phyloP scores from a whole-genome alignment of 2,797 vertebrate species.

The Chiroxiphia lanceolata region DNA sequence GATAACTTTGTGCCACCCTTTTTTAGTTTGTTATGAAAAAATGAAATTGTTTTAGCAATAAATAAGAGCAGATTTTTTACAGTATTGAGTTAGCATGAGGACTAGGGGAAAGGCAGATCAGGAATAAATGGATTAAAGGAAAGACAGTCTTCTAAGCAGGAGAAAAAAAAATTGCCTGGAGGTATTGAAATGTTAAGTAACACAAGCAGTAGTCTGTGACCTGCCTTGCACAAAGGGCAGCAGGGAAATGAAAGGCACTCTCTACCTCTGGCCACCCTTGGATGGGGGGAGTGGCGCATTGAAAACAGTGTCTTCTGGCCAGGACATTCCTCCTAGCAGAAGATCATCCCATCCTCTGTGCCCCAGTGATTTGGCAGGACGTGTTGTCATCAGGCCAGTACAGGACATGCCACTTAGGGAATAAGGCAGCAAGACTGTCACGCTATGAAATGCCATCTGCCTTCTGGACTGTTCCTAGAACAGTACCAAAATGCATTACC shows the following conservation, averaged over 20 bases:
- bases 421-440: neutral
- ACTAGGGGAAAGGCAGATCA: neutral
- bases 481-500: neutral
- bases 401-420: neutral
- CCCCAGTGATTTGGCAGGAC: rapidly evolving
- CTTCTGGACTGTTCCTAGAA: neutral
- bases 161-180: neutral
- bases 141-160: neutral
- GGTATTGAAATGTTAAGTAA: neutral
- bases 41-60: neutral
- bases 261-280: neutral
- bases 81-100: neutral
- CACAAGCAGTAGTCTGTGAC: neutral
- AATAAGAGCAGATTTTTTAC: neutral
- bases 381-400: neutral
- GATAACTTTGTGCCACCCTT: neutral
- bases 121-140: constrained; percentile 28
- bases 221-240: neutral
- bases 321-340: neutral
- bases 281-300: neutral
- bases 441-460: neutral
- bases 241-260: neutral
- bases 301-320: neutral
- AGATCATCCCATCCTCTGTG: neutral
- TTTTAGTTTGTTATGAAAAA: neutral